A percentile compares a stretch with the other conserved stretches of the same genome.
Evolutionary conservation across 2,888 invertebrate genomes (phyloP).

Genomic region (Morpho achilles): DNA sequence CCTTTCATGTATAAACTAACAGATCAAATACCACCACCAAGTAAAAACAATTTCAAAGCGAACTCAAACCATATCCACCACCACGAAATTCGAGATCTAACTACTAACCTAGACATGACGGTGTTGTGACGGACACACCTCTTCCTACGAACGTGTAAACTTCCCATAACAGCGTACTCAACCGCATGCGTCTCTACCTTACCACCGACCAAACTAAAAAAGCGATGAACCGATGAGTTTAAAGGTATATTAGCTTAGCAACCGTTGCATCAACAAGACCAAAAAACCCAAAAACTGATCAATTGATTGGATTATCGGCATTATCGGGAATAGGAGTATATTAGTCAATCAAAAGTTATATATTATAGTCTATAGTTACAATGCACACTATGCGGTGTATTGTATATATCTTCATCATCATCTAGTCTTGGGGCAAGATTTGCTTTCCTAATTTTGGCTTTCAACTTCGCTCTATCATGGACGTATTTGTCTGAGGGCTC

Average conservation of each 20-base stretch:
- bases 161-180: conserved; percentile 67
- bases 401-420: too few relatives aligned
- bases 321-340: too few relatives aligned
- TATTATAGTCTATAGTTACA: too few relatives aligned
- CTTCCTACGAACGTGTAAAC: conserved; percentile 60
- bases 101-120: conserved; percentile 70
- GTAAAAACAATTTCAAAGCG: background rate
- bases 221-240: conserved; percentile 28
- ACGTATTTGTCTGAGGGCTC: too few relatives aligned
- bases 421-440: too few relatives aligned
- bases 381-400: too few relatives aligned
- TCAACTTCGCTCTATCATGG: too few relatives aligned
- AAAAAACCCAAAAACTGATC: too few relatives aligned
- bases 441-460: too few relatives aligned
- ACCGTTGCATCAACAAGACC: background rate
- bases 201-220: conserved; percentile 70
- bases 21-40: background rate
- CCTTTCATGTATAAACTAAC: too few relatives aligned
- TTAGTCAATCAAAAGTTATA: too few relatives aligned
- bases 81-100: conserved; percentile 28
- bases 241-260: background rate
- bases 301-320: too few relatives aligned
- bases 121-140: conserved; percentile 71
- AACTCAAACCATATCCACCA: conserved; percentile 22
- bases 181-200: conserved; percentile 69